A percentile compares a stretch with the other conserved stretches of the same genome.
Conservation (phyloP, 2,888 invertebrate genomes). For the Lamproptera curius region DNA sequence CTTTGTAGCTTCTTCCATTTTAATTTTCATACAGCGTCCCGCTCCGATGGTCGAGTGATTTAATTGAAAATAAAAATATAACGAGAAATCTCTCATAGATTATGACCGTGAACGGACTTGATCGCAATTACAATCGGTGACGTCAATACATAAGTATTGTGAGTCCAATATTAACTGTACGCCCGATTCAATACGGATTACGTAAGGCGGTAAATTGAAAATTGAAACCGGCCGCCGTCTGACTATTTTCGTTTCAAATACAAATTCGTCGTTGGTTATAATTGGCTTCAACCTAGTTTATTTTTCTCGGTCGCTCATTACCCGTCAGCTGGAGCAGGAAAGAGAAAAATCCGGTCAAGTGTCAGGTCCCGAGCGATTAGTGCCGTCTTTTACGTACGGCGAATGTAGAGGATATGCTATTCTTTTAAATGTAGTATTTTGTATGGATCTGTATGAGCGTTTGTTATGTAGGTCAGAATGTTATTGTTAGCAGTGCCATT, state of each 20-base stretch:
- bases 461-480: background rate
- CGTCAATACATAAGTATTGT: background rate
- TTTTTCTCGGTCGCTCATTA: slow-evolving; percentile 19
- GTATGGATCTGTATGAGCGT: background rate
- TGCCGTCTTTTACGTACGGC: slow-evolving; percentile 12
- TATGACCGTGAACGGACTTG: background rate
- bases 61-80: background rate
- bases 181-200: background rate
- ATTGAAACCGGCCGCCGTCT: slow-evolving; percentile 1
- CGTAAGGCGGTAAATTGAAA: background rate
- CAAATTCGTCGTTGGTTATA: slow-evolving; percentile 13
- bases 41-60: background rate
- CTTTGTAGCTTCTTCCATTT: background rate
- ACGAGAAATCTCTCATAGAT: background rate
- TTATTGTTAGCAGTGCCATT: background rate
- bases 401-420: background rate
- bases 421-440: background rate
- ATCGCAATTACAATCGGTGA: background rate
- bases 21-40: background rate
- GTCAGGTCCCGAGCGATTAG: slow-evolving; percentile 21
- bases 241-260: slow-evolving; percentile 8
- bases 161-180: background rate
- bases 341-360: slow-evolving; percentile 22
- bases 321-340: slow-evolving; percentile 16
- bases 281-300: slow-evolving; percentile 21